Evolutionary conservation across 1,140 invertebrate species (phyloP).

Genomic region (Dolichoris vasculosae): DNA sequence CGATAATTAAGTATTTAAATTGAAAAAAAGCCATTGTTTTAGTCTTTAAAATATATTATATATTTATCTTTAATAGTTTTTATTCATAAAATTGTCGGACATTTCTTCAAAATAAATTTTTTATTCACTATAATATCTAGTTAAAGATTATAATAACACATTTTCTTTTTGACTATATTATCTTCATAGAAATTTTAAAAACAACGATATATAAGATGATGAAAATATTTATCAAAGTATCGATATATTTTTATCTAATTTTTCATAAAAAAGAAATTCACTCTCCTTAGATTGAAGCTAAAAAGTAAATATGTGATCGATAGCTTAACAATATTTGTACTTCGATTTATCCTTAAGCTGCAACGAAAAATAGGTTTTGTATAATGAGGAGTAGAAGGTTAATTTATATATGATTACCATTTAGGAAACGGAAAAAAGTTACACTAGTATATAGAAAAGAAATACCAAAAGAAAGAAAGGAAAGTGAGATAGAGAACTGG

Average conservation of each 20-base stretch:
- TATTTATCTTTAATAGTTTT: neutral
- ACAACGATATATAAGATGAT: no score
- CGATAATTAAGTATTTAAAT: no score
- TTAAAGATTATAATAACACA: no score
- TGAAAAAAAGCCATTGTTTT: no score
- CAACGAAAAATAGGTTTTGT: neutral
- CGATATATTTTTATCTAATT: neutral
- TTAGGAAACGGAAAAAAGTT: slow-evolving; percentile 36
- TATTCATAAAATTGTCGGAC: neutral
- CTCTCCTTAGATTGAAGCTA: neutral
- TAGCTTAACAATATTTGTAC: neutral
- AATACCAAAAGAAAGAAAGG: neutral
- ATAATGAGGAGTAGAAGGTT: slow-evolving; percentile 28
- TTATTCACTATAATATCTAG: no score
- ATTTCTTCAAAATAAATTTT: no score
- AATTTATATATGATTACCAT: slow-evolving; percentile 40
- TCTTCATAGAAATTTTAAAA: no score
- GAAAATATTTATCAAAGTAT: no score
- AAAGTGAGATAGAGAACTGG: neutral
- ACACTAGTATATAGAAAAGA: slow-evolving; percentile 5
- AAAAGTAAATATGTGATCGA: neutral
- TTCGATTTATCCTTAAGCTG: no score
- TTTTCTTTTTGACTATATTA: no score
- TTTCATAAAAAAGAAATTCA: neutral
- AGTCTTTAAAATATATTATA: no score